Evolutionary conservation across 64 coral and sea anemone genomes (phyloP).

Genomic region (Actinia equina): DNA sequence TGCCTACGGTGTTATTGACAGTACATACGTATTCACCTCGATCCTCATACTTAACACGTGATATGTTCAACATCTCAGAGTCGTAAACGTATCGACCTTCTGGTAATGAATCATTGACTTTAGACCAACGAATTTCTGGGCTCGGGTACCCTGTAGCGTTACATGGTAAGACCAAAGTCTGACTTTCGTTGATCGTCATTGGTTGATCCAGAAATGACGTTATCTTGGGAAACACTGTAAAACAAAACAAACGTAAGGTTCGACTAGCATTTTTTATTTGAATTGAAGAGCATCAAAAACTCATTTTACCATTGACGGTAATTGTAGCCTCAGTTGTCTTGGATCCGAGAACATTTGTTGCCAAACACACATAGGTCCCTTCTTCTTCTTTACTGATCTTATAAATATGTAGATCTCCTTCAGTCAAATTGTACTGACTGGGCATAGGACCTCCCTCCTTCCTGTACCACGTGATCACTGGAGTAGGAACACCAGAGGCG

Average conservation of each 20-base stretch:
- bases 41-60: too few species aligned
- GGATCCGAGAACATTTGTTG: conserved; percentile 35
- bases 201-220: too few species aligned
- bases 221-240: too few species aligned
- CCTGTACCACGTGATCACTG: conserved; percentile 37
- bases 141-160: not conserved
- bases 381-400: conserved; percentile 17
- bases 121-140: not conserved
- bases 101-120: not conserved
- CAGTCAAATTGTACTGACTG: not conserved
- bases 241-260: too few species aligned
- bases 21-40: too few species aligned
- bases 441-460: conserved; percentile 34
- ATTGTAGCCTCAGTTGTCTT: not conserved
- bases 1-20: too few species aligned
- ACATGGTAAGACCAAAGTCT: not conserved
- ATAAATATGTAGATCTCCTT: not conserved
- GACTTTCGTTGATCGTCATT: not conserved
- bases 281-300: too few species aligned
- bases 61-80: too few species aligned
- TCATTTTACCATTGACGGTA: conserved; percentile 24
- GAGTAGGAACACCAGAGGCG: conserved; percentile 34
- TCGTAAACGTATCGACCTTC: not conserved
- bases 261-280: too few species aligned
- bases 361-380: conserved; percentile 33